phyloP scores from a whole-genome alignment of 2,888 invertebrate genomes.

The Chorisops tibialis region DNA sequence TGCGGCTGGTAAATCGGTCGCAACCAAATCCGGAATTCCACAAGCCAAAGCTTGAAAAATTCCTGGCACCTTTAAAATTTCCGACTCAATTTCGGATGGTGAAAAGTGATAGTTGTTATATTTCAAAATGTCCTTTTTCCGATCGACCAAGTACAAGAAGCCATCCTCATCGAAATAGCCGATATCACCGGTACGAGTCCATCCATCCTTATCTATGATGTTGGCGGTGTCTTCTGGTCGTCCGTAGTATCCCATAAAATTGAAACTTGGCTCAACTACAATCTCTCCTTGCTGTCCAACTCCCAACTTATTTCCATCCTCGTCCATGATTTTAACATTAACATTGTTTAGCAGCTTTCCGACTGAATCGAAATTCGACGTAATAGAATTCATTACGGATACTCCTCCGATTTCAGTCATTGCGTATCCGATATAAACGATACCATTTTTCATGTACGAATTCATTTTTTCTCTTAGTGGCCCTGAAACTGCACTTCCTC shows the following conservation, averaged over 20 bases:
- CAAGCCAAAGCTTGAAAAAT: too few relatives aligned
- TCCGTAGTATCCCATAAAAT: conserved; percentile 43
- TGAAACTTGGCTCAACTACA: conserved; percentile 37
- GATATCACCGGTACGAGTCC: too few relatives aligned
- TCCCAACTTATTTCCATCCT: conserved; percentile 39
- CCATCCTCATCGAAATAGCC: conserved; percentile 47
- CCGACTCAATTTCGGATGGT: conserved; percentile 46
- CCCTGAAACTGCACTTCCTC: conserved; percentile 36
- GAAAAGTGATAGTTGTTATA: conserved; percentile 43
- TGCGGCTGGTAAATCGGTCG: conserved; percentile 48
- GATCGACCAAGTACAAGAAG: conserved; percentile 41
- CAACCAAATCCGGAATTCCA: too few relatives aligned
- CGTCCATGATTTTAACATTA: conserved; percentile 42
- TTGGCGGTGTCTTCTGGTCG: conserved; percentile 40
- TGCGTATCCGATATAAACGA: conserved; percentile 18
- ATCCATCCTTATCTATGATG: conserved; percentile 38
- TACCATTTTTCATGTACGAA: conserved; percentile 22
- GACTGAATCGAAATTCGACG: conserved; percentile 37
- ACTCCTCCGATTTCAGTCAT: conserved; percentile 37
- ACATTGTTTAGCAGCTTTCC: conserved; percentile 41
- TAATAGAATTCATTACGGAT: conserved; percentile 5
- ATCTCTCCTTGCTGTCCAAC: conserved; percentile 43
- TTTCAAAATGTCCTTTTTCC: conserved; percentile 46
- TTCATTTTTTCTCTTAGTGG: conserved; percentile 6
- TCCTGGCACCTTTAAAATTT: too few relatives aligned